phyloP scores from a whole-genome alignment of 2,113 vertebrate species.

The Ursus arctos region DNA sequence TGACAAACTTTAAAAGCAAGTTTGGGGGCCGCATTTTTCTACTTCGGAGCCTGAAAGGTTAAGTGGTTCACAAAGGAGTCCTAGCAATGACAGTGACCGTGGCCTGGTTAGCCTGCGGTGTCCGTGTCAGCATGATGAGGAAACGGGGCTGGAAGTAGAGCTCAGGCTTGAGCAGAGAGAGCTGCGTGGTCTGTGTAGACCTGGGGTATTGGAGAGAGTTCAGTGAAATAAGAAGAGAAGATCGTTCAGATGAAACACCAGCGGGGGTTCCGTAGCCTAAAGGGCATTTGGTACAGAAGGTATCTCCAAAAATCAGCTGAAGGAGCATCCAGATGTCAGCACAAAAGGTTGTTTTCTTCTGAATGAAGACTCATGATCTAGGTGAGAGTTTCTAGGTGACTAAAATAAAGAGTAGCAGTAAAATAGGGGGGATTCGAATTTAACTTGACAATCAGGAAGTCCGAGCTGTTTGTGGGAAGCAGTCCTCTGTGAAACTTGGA shows the following conservation, averaged over 20 bases:
- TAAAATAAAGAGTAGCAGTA: slow-evolving; percentile 43
- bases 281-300: background rate
- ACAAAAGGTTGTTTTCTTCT: background rate
- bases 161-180: background rate
- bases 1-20: background rate
- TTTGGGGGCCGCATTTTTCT: background rate
- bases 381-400: background rate
- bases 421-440: slow-evolving; percentile 9
- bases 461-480: slow-evolving; percentile 37
- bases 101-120: background rate
- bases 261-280: background rate
- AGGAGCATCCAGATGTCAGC: background rate
- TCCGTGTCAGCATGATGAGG: background rate
- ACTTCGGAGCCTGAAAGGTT: background rate
- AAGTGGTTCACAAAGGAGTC: background rate
- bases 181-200: no score
- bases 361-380: background rate
- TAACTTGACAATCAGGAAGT: slow-evolving; percentile 7
- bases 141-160: background rate
- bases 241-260: background rate
- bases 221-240: background rate
- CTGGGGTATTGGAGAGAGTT: background rate
- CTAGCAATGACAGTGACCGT: background rate
- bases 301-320: background rate
- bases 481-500: slow-evolving; percentile 54